Conservation (phyloP, 2,797 vertebrate genomes). For the Poecilia gillii region DNA sequence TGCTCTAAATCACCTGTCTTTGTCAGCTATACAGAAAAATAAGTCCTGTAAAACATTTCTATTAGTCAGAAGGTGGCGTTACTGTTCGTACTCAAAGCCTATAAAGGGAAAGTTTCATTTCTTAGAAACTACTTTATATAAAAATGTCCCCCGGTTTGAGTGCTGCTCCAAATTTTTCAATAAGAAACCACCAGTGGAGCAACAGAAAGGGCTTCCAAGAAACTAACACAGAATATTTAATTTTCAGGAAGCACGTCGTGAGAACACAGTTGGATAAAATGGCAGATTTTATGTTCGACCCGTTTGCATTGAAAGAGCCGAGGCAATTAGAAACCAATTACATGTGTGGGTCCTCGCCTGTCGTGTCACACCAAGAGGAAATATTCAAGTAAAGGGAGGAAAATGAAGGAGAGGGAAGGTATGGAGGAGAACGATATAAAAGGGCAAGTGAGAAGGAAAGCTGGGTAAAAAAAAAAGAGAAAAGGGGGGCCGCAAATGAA, state of each 20-base stretch:
- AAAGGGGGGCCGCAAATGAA: constrained; percentile 50
- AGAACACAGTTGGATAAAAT: constrained; percentile 43
- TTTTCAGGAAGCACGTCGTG: constrained; percentile 34
- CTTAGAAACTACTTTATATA: constrained; percentile 33
- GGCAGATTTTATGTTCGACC: constrained; percentile 59
- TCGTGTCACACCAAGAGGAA: constrained; percentile 46
- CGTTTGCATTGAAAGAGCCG: constrained; percentile 34
- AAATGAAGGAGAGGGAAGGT: constrained; percentile 37
- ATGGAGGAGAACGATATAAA: constrained; percentile 48
- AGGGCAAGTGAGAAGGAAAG: constrained; percentile 42
- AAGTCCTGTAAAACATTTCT: not conserved
- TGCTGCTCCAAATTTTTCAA: constrained; percentile 43
- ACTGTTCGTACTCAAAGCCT: not conserved
- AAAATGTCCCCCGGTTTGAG: constrained; percentile 34
- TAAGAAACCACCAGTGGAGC: constrained; percentile 45
- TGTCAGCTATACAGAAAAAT: not conserved
- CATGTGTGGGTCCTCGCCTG: constrained; percentile 46
- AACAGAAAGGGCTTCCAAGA: constrained; percentile 46
- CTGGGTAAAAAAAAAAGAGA: constrained; percentile 8
- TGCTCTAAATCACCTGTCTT: not conserved
- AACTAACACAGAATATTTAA: constrained; percentile 48
- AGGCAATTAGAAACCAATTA: constrained; percentile 75
- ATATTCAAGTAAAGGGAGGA: constrained; percentile 45
- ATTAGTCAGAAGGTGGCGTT: not conserved
- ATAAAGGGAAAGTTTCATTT: not conserved